Percentiles rank a stretch among this genome's conserved stretches.
Evolutionary conservation across 2,888 invertebrate genomes (phyloP).

Genomic region (Julus scanicus): DNA sequence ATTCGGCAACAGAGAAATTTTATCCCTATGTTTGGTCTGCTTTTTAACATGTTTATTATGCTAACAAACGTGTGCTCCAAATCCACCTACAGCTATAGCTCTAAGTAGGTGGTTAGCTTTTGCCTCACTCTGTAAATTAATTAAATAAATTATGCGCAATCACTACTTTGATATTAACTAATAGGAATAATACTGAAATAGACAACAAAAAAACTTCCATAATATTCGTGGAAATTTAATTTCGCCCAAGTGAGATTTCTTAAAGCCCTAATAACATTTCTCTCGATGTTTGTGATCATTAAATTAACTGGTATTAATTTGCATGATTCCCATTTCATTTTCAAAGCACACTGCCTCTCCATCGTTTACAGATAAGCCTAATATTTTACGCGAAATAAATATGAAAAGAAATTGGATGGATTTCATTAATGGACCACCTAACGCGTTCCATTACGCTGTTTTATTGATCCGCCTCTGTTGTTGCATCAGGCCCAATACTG

Average conservation of each 20-base stretch:
- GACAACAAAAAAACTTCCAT: neutral
- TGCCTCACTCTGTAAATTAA: neutral
- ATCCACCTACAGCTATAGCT: neutral
- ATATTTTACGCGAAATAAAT: conserved; percentile 30
- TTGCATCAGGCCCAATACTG: neutral
- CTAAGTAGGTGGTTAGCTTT: neutral
- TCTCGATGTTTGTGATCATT: neutral
- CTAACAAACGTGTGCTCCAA: too few species aligned
- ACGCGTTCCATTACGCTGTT: neutral
- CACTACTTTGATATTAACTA: neutral
- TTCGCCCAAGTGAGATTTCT: conserved; percentile 7
- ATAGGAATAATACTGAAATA: neutral
- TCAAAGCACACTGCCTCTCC: neutral
- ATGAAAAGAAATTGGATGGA: conserved; percentile 36
- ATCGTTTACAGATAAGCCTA: neutral
- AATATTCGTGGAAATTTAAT: neutral
- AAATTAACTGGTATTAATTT: conserved; percentile 31
- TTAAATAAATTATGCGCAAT: neutral
- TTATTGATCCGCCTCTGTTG: neutral
- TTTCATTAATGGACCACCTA: conserved; percentile 42
- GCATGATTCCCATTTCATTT: conserved; percentile 27
- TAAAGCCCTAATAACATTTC: conserved; percentile 9
- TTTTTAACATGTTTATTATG: too few species aligned
- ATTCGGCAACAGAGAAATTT: too few species aligned
- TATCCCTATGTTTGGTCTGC: too few species aligned